phyloP scores from a whole-genome alignment of 2,888 invertebrate species.

The Pseudeuparius sepicola region DNA sequence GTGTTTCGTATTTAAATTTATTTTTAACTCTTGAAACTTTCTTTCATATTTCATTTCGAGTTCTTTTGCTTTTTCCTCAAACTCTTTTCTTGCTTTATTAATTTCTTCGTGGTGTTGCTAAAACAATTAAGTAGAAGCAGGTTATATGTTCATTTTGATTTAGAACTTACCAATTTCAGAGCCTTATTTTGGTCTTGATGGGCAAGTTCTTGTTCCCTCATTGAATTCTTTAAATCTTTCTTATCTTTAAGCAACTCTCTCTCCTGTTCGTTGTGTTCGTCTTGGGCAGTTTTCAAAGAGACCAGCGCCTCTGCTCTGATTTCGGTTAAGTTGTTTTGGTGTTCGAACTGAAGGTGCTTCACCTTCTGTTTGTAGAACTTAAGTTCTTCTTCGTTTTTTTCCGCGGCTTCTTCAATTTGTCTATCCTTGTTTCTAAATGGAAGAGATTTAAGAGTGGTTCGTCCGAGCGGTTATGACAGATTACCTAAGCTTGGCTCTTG shows the following conservation, averaged over 20 bases:
- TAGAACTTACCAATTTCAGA: conserved; percentile 49
- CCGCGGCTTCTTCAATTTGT: conserved; percentile 79
- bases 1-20: conserved; percentile 62
- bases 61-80: conserved; percentile 57
- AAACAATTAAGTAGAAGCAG: too few species aligned
- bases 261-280: conserved; percentile 70
- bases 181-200: conserved; percentile 64
- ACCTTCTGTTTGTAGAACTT: conserved; percentile 88
- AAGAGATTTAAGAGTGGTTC: not conserved
- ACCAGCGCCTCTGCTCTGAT: conserved; percentile 76
- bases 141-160: too few species aligned
- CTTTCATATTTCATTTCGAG: conserved; percentile 63
- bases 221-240: conserved; percentile 51
- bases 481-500: conserved; percentile 56
- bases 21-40: conserved; percentile 60
- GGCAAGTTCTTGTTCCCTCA: conserved; percentile 58
- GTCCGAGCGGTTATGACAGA: not conserved
- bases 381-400: conserved; percentile 77
- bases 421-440: conserved; percentile 63
- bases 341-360: conserved; percentile 86
- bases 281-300: conserved; percentile 72
- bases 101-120: conserved; percentile 41
- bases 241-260: conserved; percentile 67
- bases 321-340: conserved; percentile 75
- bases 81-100: conserved; percentile 50